A percentile compares a stretch with the other conserved stretches of the same genome.
phyloP scores from a whole-genome alignment of 2,888 invertebrate species.

The Lagria hirta region DNA sequence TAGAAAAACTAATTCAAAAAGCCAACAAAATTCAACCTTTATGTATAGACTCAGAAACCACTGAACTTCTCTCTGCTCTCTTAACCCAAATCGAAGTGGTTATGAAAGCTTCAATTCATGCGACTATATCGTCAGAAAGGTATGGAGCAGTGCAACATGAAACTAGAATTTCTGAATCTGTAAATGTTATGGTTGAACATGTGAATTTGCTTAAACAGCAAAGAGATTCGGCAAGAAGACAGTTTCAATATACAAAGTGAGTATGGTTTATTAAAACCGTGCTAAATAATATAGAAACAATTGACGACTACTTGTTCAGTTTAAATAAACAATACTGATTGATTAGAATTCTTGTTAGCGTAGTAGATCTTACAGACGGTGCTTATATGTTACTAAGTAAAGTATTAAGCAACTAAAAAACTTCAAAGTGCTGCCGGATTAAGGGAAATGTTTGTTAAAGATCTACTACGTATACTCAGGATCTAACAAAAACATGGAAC shows the following conservation, averaged over 20 bases:
- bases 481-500: too few species aligned
- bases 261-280: constrained; percentile 25
- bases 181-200: constrained; percentile 60
- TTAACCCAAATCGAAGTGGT: constrained; percentile 55
- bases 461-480: too few species aligned
- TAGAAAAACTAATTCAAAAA: constrained; percentile 53
- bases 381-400: too few species aligned
- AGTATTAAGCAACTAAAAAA: too few species aligned
- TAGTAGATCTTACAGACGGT: too few species aligned
- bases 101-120: constrained; percentile 46
- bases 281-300: too few species aligned
- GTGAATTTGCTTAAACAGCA: constrained; percentile 61
- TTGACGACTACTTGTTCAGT: too few species aligned
- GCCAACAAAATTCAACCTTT: constrained; percentile 54
- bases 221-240: constrained; percentile 58
- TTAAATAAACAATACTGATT: too few species aligned
- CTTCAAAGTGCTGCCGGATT: too few species aligned
- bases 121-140: constrained; percentile 49
- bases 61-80: constrained; percentile 57
- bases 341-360: too few species aligned
- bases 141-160: constrained; percentile 64
- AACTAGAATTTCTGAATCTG: constrained; percentile 58
- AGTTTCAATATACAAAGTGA: constrained; percentile 61
- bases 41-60: constrained; percentile 57
- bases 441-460: too few species aligned